Conservation (phyloP, 2,113 vertebrate species). For the Patagioenas fasciata region DNA sequence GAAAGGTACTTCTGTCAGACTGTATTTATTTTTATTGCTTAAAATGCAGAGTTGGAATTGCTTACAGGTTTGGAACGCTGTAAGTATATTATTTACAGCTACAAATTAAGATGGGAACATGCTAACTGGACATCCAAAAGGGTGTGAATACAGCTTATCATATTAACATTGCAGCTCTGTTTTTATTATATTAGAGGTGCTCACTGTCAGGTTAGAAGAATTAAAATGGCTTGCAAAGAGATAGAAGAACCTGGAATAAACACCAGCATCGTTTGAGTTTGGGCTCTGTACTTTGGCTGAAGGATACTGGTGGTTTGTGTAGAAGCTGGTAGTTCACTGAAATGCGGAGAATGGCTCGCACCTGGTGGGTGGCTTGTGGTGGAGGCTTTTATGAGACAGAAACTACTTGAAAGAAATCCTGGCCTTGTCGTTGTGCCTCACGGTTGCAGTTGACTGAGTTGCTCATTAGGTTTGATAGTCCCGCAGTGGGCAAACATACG, state of each 20-base stretch:
- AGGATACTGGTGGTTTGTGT: not conserved
- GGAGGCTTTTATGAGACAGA: not conserved
- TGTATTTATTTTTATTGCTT: not conserved
- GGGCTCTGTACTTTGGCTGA: not conserved
- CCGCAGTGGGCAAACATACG: too few species aligned
- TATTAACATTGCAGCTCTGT: not conserved
- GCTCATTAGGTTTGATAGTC: not conserved
- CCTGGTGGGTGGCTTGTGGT: not conserved
- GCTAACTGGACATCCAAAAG: not conserved
- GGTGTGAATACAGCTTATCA: not conserved
- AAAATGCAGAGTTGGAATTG: not conserved
- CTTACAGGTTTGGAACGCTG: not conserved
- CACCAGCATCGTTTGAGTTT: rapidly evolving
- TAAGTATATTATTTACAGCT: not conserved
- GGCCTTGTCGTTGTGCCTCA: not conserved
- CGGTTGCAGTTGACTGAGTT: not conserved
- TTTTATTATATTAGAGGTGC: not conserved
- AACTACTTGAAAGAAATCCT: not conserved
- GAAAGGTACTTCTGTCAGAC: not conserved
- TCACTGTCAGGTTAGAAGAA: not conserved
- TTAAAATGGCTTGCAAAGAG: not conserved
- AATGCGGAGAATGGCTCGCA: not conserved
- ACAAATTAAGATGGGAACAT: not conserved
- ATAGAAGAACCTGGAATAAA: not conserved
- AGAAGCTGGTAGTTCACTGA: not conserved